These are phyloP conservation scores for Barbus barbus DNA, from an alignment of 2,113 vertebrate species.

Conservation along the genomic window DNA sequence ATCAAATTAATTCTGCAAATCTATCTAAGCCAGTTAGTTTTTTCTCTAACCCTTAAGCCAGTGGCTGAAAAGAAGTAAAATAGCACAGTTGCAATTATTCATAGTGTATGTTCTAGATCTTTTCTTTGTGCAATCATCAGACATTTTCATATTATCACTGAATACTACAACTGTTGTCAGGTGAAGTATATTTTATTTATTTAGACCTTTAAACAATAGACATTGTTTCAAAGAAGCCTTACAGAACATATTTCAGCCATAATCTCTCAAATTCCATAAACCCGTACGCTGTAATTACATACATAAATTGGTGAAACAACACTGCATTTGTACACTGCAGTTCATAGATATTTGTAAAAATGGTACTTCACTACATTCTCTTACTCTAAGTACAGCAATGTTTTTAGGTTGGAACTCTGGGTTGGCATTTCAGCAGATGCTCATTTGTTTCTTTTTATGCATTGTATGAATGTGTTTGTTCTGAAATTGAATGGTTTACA, in stretches of 20 bases:
- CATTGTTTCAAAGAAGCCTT: background rate
- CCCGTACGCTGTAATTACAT: too few relatives aligned
- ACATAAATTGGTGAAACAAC: too few relatives aligned
- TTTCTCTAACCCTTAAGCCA: background rate
- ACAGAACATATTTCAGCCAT: background rate
- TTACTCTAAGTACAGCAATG: too few relatives aligned
- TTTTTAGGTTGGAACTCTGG: too few relatives aligned
- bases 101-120: background rate
- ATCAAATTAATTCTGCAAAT: constrained; percentile 5
- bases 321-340: too few relatives aligned
- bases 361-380: too few relatives aligned
- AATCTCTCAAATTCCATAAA: background rate
- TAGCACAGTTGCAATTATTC: too few relatives aligned
- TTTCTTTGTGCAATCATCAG: background rate
- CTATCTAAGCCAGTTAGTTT: background rate
- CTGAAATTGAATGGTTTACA: background rate
- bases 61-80: background rate
- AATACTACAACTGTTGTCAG: background rate
- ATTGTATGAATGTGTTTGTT: background rate
- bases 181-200: background rate
- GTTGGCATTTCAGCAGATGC: background rate
- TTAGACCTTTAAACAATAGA: background rate
- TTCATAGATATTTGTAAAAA: too few relatives aligned
- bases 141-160: background rate
- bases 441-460: background rate